phyloP scores from a whole-genome alignment of 2,888 invertebrate genomes.

The Calliscelio sp. region DNA sequence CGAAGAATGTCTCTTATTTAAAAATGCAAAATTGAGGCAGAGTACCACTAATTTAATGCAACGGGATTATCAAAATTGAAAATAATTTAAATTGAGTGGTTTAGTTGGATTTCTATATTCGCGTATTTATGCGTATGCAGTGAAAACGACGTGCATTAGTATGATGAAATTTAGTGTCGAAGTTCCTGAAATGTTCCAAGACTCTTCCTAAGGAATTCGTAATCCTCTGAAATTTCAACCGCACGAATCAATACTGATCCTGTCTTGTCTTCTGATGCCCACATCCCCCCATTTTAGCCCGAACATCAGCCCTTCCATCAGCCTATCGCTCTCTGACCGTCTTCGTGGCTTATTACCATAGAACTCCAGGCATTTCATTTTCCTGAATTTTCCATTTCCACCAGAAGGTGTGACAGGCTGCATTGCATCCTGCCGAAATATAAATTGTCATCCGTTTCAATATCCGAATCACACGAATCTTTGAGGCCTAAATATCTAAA shows the following conservation, averaged over 20 bases:
- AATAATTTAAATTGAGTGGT: not conserved
- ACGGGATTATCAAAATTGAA: too few relatives aligned
- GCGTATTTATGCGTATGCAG: not conserved
- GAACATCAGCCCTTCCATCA: conserved; percentile 70
- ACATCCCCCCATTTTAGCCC: conserved; percentile 67
- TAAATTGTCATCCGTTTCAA: conserved; percentile 55
- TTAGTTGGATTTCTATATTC: not conserved
- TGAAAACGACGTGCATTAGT: conserved; percentile 5
- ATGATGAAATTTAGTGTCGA: conserved; percentile 38
- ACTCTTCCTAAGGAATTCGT: conserved; percentile 42
- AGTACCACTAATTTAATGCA: too few relatives aligned
- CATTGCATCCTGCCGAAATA: conserved; percentile 56
- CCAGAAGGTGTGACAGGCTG: conserved; percentile 39
- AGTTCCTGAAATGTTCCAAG: conserved; percentile 36
- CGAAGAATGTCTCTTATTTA: too few relatives aligned
- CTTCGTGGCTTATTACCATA: conserved; percentile 75
- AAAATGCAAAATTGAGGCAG: too few relatives aligned
- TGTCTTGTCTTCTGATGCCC: conserved; percentile 56
- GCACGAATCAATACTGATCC: conserved; percentile 77
- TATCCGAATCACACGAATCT: conserved; percentile 49
- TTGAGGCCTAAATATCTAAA: too few relatives aligned
- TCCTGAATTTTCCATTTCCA: conserved; percentile 79
- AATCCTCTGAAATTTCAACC: conserved; percentile 77
- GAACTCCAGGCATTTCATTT: conserved; percentile 79
- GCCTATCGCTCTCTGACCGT: conserved; percentile 46